Evolutionary conservation across 2,888 invertebrate genomes (phyloP).

Genomic region (Drosophila paramelanica): DNA sequence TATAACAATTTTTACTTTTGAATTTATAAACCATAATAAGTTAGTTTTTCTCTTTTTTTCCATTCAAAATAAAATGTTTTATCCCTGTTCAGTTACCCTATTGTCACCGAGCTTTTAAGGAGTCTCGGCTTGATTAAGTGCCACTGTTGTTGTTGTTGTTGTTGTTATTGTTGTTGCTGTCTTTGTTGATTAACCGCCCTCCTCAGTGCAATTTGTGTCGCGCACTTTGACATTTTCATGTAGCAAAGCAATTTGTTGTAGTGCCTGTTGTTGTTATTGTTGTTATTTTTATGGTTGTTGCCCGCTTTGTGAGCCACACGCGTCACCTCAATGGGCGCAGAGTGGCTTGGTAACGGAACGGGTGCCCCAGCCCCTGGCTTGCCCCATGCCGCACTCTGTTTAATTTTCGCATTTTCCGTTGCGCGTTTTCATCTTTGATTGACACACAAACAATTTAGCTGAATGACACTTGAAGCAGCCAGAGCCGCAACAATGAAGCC

Average conservation of each 20-base stretch:
- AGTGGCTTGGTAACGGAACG: conserved; percentile 56
- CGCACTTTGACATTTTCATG: conserved; percentile 71
- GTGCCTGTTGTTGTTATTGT: conserved; percentile 50
- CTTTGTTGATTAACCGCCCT: conserved; percentile 68
- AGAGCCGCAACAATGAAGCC: conserved; percentile 61
- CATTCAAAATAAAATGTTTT: conserved; percentile 9
- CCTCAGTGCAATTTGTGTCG: conserved; percentile 29
- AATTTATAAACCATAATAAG: no score
- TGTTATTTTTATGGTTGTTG: conserved; percentile 45
- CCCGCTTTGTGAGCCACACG: conserved; percentile 58
- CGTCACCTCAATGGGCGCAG: conserved; percentile 74
- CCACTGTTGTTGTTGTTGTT: conserved; percentile 22
- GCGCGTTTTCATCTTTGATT: conserved; percentile 79
- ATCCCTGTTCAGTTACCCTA: conserved; percentile 6
- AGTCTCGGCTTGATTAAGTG: conserved; percentile 50
- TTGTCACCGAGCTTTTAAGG: conserved; percentile 43
- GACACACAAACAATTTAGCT: conserved; percentile 81
- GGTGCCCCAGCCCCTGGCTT: conserved; percentile 3
- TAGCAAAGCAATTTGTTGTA: conserved; percentile 73
- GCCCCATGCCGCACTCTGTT: conserved; percentile 54
- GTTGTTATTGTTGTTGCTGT: conserved; percentile 38
- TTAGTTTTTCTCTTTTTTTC: background rate
- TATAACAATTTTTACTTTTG: no score
- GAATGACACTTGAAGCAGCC: conserved; percentile 72
- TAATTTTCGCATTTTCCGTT: conserved; percentile 82